phyloP scores from a whole-genome alignment of 2,888 invertebrate genomes.

The Stramonita haemastoma region DNA sequence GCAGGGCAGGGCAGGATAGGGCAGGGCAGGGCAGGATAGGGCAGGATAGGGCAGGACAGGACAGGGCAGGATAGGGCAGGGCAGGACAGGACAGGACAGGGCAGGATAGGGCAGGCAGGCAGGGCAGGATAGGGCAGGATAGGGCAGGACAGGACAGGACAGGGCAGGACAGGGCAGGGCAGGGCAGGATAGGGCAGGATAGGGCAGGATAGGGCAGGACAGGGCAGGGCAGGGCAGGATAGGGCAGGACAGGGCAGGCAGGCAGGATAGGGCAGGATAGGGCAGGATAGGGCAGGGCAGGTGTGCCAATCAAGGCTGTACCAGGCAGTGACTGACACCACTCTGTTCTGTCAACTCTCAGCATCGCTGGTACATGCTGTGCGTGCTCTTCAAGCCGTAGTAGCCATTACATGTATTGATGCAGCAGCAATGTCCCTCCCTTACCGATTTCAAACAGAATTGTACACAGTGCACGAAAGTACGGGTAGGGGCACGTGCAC shows the following conservation, averaged over 20 bases:
- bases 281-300: too few relatives aligned
- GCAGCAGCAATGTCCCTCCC: not conserved
- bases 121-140: too few relatives aligned
- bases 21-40: not conserved
- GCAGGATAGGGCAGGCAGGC: too few relatives aligned
- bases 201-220: too few relatives aligned
- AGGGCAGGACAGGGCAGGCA: too few relatives aligned
- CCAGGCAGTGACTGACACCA: not conserved
- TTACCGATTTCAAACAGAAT: not conserved
- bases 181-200: too few relatives aligned
- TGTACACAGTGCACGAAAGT: not conserved
- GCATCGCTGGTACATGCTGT: not conserved
- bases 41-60: not conserved
- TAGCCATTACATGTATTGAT: not conserved
- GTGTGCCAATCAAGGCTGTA: too few relatives aligned
- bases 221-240: too few relatives aligned
- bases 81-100: not conserved
- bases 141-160: too few relatives aligned
- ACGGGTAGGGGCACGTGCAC: not conserved
- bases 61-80: not conserved
- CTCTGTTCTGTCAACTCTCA: not conserved
- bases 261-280: too few relatives aligned
- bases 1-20: constrained; percentile 11
- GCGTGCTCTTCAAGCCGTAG: not conserved
- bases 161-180: too few relatives aligned